These are phyloP conservation scores for Archips crataeganus DNA, from an alignment of 2,888 invertebrate species.

Conservation along the genomic window DNA sequence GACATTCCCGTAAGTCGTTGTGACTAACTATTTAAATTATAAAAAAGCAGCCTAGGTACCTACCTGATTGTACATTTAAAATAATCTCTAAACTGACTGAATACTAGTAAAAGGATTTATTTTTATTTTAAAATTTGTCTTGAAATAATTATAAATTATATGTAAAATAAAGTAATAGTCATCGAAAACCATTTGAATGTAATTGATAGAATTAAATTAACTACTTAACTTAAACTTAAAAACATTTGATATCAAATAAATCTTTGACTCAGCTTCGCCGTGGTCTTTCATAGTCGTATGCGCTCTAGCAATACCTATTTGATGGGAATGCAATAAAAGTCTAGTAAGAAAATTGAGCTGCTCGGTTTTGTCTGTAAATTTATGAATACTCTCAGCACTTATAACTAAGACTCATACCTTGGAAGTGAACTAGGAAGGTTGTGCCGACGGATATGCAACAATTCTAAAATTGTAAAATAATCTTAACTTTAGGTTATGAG, in stretches of 20 bases:
- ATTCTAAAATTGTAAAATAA: slow-evolving; percentile 12
- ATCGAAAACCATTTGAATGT: background rate
- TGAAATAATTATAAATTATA: background rate
- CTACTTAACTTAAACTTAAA: background rate
- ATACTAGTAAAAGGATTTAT: too few species aligned
- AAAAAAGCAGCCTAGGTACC: too few species aligned
- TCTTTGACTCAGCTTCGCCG: background rate
- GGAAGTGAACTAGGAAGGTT: slow-evolving; percentile 14
- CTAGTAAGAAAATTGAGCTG: background rate
- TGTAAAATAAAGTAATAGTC: too few species aligned
- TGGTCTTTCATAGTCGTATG: slow-evolving; percentile 2
- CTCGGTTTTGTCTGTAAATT: background rate
- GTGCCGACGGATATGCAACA: slow-evolving; percentile 23
- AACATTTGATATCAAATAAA: background rate
- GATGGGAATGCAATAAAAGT: background rate
- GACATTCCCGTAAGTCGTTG: too few species aligned
- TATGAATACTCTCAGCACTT: background rate
- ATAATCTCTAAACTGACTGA: too few species aligned
- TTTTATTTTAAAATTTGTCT: background rate
- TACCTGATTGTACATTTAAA: too few species aligned
- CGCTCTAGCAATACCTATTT: slow-evolving; percentile 2
- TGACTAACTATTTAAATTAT: too few species aligned
- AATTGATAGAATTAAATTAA: background rate
- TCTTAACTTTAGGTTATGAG: slow-evolving; percentile 12
- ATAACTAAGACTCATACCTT: slow-evolving; percentile 2